These are phyloP conservation scores for Nudaria mundana DNA, from an alignment of 2,888 invertebrate species.

Conservation along the genomic window DNA sequence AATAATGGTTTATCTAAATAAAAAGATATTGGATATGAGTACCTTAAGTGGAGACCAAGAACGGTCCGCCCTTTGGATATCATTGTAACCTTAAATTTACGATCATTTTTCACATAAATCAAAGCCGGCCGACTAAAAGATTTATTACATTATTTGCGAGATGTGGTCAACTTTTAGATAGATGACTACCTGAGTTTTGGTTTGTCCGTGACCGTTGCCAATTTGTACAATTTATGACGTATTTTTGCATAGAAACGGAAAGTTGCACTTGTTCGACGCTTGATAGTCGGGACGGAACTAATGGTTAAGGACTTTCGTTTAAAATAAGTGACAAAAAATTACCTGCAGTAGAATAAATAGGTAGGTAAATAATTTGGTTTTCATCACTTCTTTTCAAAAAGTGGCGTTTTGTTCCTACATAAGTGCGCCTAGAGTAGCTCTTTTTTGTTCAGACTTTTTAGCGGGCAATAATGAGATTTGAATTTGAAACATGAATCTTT, in stretches of 20 bases:
- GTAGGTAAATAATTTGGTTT: no score
- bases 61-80: conserved; percentile 52
- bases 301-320: conserved; percentile 3
- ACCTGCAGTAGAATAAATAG: background rate
- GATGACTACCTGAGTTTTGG: conserved; percentile 56
- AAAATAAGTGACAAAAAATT: background rate
- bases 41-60: conserved; percentile 44
- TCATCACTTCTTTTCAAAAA: no score
- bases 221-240: conserved; percentile 55
- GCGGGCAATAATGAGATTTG: no score
- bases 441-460: no score
- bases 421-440: no score
- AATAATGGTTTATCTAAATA: conserved; percentile 20
- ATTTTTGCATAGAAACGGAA: conserved; percentile 54
- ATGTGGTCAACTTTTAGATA: conserved; percentile 59
- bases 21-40: conserved; percentile 54
- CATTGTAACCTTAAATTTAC: conserved; percentile 77
- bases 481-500: no score
- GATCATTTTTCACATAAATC: conserved; percentile 81
- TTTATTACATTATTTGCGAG: conserved; percentile 67
- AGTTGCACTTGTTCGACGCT: conserved; percentile 42
- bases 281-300: conserved; percentile 4
- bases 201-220: conserved; percentile 42
- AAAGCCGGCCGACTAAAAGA: conserved; percentile 72
- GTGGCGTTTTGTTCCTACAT: no score